A percentile compares a stretch with the other conserved stretches of the same genome.
These are phyloP conservation scores for Prunella strophiata DNA, from an alignment of 2,797 vertebrate species.

Conservation along the genomic window DNA sequence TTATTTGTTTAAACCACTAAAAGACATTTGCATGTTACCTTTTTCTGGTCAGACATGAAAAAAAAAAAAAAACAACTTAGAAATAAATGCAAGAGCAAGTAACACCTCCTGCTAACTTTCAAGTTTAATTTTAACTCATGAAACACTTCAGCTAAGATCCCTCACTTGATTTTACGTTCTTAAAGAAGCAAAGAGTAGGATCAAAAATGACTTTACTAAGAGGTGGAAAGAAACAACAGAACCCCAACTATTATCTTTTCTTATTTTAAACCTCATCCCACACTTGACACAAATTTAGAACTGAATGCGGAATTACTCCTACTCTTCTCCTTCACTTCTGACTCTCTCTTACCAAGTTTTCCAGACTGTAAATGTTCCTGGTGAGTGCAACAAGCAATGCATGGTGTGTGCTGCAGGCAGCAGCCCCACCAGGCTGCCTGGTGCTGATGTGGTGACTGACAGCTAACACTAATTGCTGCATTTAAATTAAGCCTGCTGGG, in stretches of 20 bases:
- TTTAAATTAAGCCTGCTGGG: background rate
- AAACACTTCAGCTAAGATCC: background rate
- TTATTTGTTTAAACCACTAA: constrained; percentile 63
- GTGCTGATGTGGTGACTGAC: background rate
- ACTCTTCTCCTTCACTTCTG: constrained; percentile 56
- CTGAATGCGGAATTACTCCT: constrained; percentile 46
- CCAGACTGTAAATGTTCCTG: background rate
- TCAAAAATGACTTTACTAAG: constrained; percentile 23
- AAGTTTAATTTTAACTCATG: constrained; percentile 17
- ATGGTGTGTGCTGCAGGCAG: background rate
- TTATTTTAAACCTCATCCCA: constrained; percentile 67
- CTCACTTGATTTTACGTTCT: background rate
- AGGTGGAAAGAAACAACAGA: constrained; percentile 53
- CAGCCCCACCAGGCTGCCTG: background rate
- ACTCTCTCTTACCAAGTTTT: constrained; percentile 31
- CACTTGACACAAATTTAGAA: constrained; percentile 61
- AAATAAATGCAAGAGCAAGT: constrained; percentile 10
- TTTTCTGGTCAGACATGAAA: background rate
- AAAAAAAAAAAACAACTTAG: background rate
- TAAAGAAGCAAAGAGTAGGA: background rate
- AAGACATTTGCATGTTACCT: constrained; percentile 43
- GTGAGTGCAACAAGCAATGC: background rate
- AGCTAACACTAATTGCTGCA: background rate
- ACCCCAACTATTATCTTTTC: constrained; percentile 58
- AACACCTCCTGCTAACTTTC: background rate